Base-by-base conservation (phyloP, 2,797 vertebrate species). In the Todus mexicanus region DNA sequence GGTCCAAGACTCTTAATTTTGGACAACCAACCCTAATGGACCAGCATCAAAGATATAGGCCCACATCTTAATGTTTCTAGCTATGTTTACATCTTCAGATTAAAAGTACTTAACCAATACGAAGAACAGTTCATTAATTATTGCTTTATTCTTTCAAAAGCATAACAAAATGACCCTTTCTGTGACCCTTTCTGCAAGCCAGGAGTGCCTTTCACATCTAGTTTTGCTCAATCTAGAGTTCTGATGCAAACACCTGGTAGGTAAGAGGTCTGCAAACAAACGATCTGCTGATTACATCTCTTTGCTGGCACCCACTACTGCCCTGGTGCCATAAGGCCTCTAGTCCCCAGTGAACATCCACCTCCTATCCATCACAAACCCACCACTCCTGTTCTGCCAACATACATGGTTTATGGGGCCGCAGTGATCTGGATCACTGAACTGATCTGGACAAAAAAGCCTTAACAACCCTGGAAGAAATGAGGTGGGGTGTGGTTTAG, bases 161-260 rank as follows among this genome's bases (percentile, higher is more conserved):
- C 33, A 18, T 68, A 86, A 81, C 40, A n/a, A 51, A 87, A 59
- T 72, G 37, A 74, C 57, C 85, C 65, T 84, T 84, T 85, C 75
- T 79, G 70, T 82, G 78, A 93, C 64, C 29, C 9, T 60, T 61
- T 73, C 59, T 79, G 68, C 81, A 59, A 93, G 78, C 64, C 68
- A 91, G 47, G 71, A 68, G 21, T 81, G 56, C 80, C 42, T 89
- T 65, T 84, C 65, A 40, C 56, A 40, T 79, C 47, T 21, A 63
- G 57, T 72, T 93, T 54, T 89, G 47, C 81, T 72, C 87, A 53
- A 83, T 72, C 72, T 81, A 77, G 63, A 80, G 51, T 75, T 92
- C 51, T 90, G 56, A 80, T 91, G 79, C 82, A 92, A 94, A 93
- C 11, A 51, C 51, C 87, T 80, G 42, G 51, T 91, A 91, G 94